Evolutionary conservation across 1,140 invertebrate species (phyloP).

Genomic region (Bombus sylvicola): DNA sequence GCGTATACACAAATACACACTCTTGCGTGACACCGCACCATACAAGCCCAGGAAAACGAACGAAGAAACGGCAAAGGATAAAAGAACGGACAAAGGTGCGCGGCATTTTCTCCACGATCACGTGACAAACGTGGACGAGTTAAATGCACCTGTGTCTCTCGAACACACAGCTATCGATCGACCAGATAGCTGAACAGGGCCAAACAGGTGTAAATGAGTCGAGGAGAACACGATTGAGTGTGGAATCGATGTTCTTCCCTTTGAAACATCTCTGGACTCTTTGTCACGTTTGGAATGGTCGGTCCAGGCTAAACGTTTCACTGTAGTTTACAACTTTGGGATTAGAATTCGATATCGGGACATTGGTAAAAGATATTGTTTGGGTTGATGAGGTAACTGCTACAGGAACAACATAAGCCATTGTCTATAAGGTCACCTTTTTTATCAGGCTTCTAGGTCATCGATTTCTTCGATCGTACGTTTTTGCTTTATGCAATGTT

Average conservation of each 20-base stretch:
- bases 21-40: conserved; percentile 23
- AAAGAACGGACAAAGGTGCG: conserved; percentile 9
- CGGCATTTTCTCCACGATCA: neutral
- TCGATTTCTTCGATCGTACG: conserved; percentile 16
- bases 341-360: no score
- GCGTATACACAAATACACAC: neutral
- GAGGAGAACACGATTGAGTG: neutral
- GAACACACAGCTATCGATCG: neutral
- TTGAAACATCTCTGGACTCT: neutral
- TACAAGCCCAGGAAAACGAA: neutral
- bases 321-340: neutral
- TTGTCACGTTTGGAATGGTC: no score
- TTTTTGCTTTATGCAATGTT: conserved; percentile 31
- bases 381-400: neutral
- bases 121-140: neutral
- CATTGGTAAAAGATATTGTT: neutral
- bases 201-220: conserved; percentile 34
- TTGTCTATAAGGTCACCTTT: neutral
- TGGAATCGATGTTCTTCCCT: neutral
- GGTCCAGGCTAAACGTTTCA: no score
- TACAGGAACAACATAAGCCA: neutral
- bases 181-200: neutral
- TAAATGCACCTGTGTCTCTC: conserved; percentile 35
- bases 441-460: neutral
- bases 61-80: conserved; percentile 10